A percentile compares a stretch with the other conserved stretches of the same genome.
These are phyloP conservation scores for Zaprionus taronus DNA, from an alignment of 1,140 invertebrate species.

Conservation along the genomic window DNA sequence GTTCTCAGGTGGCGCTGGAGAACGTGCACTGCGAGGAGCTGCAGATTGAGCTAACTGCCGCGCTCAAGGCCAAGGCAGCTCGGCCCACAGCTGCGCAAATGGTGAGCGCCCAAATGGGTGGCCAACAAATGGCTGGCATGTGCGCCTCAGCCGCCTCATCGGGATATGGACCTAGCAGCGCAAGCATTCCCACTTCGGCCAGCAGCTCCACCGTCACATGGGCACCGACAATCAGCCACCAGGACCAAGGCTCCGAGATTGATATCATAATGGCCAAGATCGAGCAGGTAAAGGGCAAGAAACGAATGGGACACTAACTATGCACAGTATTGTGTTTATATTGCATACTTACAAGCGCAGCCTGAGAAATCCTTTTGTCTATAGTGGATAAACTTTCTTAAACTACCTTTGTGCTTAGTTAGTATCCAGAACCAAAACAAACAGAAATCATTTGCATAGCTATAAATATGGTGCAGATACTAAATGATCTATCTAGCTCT, in stretches of 20 bases:
- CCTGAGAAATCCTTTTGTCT: no score
- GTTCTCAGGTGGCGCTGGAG: conserved; percentile 89
- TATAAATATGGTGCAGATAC: no score
- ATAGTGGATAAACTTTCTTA: no score
- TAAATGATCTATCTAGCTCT: no score
- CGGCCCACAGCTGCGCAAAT: conserved; percentile 50
- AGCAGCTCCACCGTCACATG: conserved; percentile 82
- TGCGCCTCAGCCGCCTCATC: background rate
- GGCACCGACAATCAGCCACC: conserved; percentile 86
- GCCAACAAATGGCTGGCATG: background rate
- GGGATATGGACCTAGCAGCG: conserved; percentile 20
- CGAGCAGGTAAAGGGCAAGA: conserved; percentile 88
- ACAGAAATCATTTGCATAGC: no score
- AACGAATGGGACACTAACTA: no score
- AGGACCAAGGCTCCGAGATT: conserved; percentile 91
- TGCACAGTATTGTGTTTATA: no score
- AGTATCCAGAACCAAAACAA: no score
- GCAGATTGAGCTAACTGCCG: conserved; percentile 92
- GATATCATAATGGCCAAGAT: conserved; percentile 97
- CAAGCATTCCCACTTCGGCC: conserved; percentile 77
- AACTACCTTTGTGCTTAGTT: no score
- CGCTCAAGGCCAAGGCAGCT: conserved; percentile 83
- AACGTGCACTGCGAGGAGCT: conserved; percentile 95
- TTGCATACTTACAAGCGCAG: no score
- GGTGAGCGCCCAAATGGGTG: conserved; percentile 7